These are phyloP conservation scores for Reticulitermes lucifugus DNA, from an alignment of 2,888 invertebrate genomes.

Conservation along the genomic window DNA sequence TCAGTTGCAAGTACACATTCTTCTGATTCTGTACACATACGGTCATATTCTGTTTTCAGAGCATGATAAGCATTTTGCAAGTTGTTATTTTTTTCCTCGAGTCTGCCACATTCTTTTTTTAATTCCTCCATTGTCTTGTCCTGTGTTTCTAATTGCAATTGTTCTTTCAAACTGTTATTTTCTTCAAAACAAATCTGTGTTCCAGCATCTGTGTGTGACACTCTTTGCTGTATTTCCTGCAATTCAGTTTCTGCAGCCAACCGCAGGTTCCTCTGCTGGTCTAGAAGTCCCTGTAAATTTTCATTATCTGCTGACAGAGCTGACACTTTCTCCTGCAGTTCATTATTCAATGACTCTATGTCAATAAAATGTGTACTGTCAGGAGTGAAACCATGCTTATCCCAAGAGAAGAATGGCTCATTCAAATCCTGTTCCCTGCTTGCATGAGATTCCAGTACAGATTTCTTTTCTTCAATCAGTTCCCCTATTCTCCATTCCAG, in stretches of 20 bases:
- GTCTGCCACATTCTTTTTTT: slow-evolving; percentile 56
- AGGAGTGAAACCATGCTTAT: not conserved
- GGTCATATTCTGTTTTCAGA: slow-evolving; percentile 57
- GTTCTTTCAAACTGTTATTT: slow-evolving; percentile 55
- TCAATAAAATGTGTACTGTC: not conserved
- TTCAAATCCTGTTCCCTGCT: no score
- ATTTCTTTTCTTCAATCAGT: slow-evolving; percentile 43
- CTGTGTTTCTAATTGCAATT: slow-evolving; percentile 51
- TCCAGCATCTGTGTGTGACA: not conserved
- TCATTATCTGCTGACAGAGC: slow-evolving; percentile 73
- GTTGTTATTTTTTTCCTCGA: slow-evolving; percentile 67
- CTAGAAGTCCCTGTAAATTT: slow-evolving; percentile 68
- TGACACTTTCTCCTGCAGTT: slow-evolving; percentile 68
- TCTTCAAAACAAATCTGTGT: slow-evolving; percentile 35
- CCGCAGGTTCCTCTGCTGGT: slow-evolving; percentile 65
- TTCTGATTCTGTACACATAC: slow-evolving; percentile 61
- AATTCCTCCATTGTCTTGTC: slow-evolving; percentile 44
- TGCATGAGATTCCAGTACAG: not conserved
- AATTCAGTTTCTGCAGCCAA: slow-evolving; percentile 58
- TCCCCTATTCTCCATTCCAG: slow-evolving; percentile 60
- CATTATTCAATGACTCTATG: slow-evolving; percentile 56
- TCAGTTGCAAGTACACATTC: slow-evolving; percentile 65
- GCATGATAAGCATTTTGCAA: slow-evolving; percentile 64
- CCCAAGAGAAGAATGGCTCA: slow-evolving; percentile 31
- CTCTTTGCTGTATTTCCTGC: slow-evolving; percentile 29